These are phyloP conservation scores for Mormyrus hasselquistii DNA, from an alignment of 2,797 vertebrate genomes.

Conservation along the genomic window DNA sequence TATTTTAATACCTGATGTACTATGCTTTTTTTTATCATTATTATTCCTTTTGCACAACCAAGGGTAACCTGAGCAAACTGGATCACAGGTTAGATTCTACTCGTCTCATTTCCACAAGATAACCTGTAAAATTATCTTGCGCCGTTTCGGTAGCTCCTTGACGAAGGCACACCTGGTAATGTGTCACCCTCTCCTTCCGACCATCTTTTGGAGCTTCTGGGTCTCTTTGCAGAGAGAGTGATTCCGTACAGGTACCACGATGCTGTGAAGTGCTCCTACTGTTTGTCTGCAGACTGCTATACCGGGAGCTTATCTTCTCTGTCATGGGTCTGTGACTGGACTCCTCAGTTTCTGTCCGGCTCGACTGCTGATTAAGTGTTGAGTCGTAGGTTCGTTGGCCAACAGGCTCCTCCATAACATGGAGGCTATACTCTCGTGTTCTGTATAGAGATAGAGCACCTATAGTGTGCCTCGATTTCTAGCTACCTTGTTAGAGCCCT, in stretches of 20 bases:
- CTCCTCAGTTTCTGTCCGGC: neutral
- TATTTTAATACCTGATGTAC: neutral
- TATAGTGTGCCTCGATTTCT: neutral
- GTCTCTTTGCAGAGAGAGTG: neutral
- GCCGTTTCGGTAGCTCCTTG: neutral
- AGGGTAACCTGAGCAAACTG: constrained; percentile 15
- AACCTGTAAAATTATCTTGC: neutral
- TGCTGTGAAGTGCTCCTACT: neutral
- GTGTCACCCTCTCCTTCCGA: neutral
- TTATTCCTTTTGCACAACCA: constrained; percentile 17
- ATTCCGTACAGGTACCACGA: neutral
- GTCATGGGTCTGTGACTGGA: neutral
- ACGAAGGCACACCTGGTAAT: neutral
- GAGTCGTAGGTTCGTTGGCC: neutral
- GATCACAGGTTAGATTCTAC: neutral
- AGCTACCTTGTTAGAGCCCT: neutral
- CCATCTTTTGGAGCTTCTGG: neutral
- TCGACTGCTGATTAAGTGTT: neutral
- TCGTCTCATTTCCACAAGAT: neutral
- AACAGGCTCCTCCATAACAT: neutral
- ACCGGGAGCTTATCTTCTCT: neutral
- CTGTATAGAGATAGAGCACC: neutral
- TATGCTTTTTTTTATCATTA: neutral
- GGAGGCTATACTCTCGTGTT: neutral
- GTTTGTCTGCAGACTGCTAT: neutral